phyloP scores from a whole-genome alignment of 2,888 invertebrate species.

The Chelonus formosanus region DNA sequence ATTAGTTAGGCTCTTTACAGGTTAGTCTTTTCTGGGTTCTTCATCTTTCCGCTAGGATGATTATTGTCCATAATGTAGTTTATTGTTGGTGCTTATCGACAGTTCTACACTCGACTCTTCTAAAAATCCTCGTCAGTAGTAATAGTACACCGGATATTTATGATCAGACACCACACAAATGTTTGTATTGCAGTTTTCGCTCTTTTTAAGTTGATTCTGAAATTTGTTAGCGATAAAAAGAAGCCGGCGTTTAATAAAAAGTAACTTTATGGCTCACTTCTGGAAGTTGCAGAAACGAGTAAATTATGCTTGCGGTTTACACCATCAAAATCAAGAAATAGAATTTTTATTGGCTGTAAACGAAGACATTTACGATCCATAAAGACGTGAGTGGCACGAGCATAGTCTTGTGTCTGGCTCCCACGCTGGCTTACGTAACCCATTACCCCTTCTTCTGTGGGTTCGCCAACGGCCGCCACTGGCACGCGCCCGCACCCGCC shows the following conservation, averaged over 20 bases:
- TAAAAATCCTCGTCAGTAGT: background rate
- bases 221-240: too few species aligned
- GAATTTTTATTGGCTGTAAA: slow-evolving; percentile 65
- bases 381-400: slow-evolving; percentile 60
- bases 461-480: slow-evolving; percentile 61
- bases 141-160: too few species aligned
- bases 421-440: slow-evolving; percentile 46
- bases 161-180: too few species aligned
- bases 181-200: too few species aligned
- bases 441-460: slow-evolving; percentile 52
- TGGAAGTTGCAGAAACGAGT: slow-evolving; percentile 19
- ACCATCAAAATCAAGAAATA: slow-evolving; percentile 42
- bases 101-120: slow-evolving; percentile 28
- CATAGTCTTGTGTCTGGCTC: slow-evolving; percentile 45
- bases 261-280: slow-evolving; percentile 22
- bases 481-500: slow-evolving; percentile 61
- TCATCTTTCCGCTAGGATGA: slow-evolving; percentile 57
- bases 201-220: too few species aligned
- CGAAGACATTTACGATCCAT: slow-evolving; percentile 66
- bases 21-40: slow-evolving; percentile 43
- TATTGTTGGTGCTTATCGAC: slow-evolving; percentile 64
- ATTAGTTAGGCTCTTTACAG: slow-evolving; percentile 50
- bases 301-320: slow-evolving; percentile 13
- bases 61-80: slow-evolving; percentile 62
- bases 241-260: background rate